Evolutionary conservation across 2,113 vertebrate genomes (phyloP).

Genomic region (Hemichromis elongatus): DNA sequence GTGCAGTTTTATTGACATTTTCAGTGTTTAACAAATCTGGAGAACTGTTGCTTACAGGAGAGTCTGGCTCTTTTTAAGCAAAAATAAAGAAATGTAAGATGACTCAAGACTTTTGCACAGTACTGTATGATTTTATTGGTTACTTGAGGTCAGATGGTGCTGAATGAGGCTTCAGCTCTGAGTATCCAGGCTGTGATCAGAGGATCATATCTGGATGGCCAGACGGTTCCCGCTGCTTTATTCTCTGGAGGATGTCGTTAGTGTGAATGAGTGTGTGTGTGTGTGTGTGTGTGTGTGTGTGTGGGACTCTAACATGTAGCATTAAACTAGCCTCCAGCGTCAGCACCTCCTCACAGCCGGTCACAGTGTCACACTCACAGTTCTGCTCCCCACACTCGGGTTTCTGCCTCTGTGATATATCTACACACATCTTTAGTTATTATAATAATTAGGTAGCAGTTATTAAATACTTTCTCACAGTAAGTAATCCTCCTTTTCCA

Average conservation of each 20-base stretch:
- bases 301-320: too few relatives aligned
- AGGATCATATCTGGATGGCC: too few relatives aligned
- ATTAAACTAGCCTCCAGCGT: too few relatives aligned
- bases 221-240: too few relatives aligned
- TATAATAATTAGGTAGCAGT: background rate
- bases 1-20: fast-evolving
- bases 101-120: background rate
- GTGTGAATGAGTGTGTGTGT: too few relatives aligned
- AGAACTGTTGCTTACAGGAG: background rate
- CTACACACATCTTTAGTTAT: background rate
- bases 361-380: too few relatives aligned
- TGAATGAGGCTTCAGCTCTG: background rate
- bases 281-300: too few relatives aligned
- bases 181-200: background rate
- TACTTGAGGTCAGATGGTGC: background rate
- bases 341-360: too few relatives aligned
- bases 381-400: too few relatives aligned
- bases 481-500: background rate
- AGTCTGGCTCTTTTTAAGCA: fast-evolving
- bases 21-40: background rate
- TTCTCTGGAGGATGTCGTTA: too few relatives aligned
- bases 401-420: background rate
- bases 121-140: background rate
- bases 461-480: background rate
- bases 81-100: fast-evolving